phyloP scores from a whole-genome alignment of 53 echinoderm and acorn worm genomes.

The Stichopus horrens region DNA sequence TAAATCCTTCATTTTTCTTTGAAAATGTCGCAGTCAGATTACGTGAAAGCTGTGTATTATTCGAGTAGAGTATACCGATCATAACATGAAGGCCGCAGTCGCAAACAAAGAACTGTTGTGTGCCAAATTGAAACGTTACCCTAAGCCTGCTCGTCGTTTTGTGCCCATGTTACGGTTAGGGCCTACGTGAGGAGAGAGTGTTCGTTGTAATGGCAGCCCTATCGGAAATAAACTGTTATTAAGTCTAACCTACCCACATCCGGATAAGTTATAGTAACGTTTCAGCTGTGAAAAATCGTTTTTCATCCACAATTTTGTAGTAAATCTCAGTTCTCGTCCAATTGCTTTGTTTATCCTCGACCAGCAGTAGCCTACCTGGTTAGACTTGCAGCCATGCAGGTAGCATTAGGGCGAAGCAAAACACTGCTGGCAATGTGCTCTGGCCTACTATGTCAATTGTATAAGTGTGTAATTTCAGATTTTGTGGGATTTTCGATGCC shows the following conservation, averaged over 20 bases:
- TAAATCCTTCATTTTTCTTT: not conserved
- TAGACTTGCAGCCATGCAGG: no score
- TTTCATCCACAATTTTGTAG: not conserved
- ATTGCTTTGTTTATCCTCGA: not conserved
- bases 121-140: slow-evolving; percentile 49
- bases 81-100: slow-evolving; percentile 1
- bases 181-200: slow-evolving; percentile 2
- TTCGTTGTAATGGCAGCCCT: not conserved
- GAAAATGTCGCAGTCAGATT: not conserved
- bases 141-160: slow-evolving; percentile 34
- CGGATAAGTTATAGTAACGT: not conserved
- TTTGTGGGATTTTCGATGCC: no score
- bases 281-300: not conserved
- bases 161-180: slow-evolving; percentile 8
- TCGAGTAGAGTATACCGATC: not conserved
- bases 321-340: not conserved
- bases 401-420: no score
- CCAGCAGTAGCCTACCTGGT: no score
- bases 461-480: no score
- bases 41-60: not conserved
- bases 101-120: slow-evolving; percentile 33
- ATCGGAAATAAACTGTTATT: not conserved
- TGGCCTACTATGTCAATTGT: no score
- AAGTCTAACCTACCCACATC: not conserved
- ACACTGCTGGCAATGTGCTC: no score